These are phyloP conservation scores for Penaeus chinensis DNA, from an alignment of 1,140 invertebrate species.

Conservation along the genomic window DNA sequence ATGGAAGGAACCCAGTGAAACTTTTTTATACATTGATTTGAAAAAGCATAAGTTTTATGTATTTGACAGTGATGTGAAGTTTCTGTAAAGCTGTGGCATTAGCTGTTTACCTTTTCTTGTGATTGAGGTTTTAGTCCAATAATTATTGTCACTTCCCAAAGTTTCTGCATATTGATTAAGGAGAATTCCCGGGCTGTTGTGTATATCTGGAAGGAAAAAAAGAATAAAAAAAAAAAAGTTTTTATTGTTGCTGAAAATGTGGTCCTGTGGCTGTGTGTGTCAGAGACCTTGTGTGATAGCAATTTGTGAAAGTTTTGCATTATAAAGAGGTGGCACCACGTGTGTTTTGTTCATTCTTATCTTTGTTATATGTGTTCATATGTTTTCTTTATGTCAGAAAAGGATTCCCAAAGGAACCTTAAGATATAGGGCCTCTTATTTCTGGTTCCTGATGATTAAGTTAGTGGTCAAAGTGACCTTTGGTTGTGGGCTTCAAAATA, in stretches of 20 bases:
- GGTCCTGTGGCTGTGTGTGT: background rate
- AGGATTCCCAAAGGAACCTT: background rate
- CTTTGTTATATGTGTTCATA: slow-evolving; percentile 33
- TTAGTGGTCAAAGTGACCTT: slow-evolving; percentile 21
- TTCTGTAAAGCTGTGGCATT: slow-evolving; percentile 45
- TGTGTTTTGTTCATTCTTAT: slow-evolving; percentile 38
- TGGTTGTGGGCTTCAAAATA: slow-evolving; percentile 38
- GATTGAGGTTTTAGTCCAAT: slow-evolving; percentile 43
- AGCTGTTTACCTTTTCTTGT: slow-evolving; percentile 37
- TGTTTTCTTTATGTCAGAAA: slow-evolving; percentile 18
- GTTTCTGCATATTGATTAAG: slow-evolving; percentile 22
- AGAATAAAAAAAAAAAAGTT: background rate
- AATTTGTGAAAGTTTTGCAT: slow-evolving; percentile 11
- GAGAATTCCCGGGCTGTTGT: slow-evolving; percentile 31
- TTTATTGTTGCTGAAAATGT: background rate
- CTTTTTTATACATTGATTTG: slow-evolving; percentile 29
- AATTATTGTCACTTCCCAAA: slow-evolving; percentile 39
- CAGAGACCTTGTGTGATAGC: background rate
- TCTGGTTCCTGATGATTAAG: slow-evolving; percentile 11
- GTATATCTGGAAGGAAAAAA: background rate
- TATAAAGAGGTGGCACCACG: slow-evolving; percentile 34
- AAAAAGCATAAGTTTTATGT: slow-evolving; percentile 32
- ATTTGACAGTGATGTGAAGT: slow-evolving; percentile 29
- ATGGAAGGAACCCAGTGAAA: slow-evolving; percentile 18
- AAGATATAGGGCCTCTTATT: background rate